phyloP scores from a whole-genome alignment of 2,888 invertebrate genomes.

The Polylopha cassiicola region DNA sequence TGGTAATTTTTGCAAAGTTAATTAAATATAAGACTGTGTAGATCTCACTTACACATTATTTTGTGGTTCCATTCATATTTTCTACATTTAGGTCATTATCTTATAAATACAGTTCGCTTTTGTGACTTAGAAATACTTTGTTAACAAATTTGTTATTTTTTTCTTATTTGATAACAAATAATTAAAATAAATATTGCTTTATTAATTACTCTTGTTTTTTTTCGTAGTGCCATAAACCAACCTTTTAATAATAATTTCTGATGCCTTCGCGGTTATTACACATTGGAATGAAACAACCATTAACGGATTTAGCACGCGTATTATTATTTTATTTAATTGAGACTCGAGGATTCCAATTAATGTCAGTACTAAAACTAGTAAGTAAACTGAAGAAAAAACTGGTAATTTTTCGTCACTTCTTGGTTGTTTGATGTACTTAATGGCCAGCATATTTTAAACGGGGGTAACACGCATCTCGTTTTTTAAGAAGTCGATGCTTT shows the following conservation, averaged over 20 bases:
- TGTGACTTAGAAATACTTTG: conserved; percentile 71
- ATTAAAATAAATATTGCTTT: conserved; percentile 68
- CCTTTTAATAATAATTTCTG: background rate
- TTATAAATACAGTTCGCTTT: conserved; percentile 39
- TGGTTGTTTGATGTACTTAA: no score
- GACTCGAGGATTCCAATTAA: no score
- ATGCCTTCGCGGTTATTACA: background rate
- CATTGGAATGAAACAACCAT: no score
- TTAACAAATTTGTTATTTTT: conserved; percentile 73
- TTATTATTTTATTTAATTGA: no score
- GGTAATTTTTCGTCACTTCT: no score
- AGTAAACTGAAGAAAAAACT: no score
- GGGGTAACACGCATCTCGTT: no score
- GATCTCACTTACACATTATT: conserved; percentile 35
- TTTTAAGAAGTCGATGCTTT: no score
- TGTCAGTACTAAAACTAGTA: no score
- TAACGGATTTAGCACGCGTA: no score
- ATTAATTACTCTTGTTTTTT: conserved; percentile 32
- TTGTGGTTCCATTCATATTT: conserved; percentile 9
- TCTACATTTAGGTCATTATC: conserved; percentile 10
- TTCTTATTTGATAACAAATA: conserved; percentile 60
- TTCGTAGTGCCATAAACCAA: conserved; percentile 8
- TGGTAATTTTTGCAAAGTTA: no score
- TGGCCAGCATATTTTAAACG: no score
- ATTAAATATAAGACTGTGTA: conserved; percentile 27